These are phyloP conservation scores for Prunella himalayana DNA, from an alignment of 2,113 vertebrate species.

Conservation along the genomic window DNA sequence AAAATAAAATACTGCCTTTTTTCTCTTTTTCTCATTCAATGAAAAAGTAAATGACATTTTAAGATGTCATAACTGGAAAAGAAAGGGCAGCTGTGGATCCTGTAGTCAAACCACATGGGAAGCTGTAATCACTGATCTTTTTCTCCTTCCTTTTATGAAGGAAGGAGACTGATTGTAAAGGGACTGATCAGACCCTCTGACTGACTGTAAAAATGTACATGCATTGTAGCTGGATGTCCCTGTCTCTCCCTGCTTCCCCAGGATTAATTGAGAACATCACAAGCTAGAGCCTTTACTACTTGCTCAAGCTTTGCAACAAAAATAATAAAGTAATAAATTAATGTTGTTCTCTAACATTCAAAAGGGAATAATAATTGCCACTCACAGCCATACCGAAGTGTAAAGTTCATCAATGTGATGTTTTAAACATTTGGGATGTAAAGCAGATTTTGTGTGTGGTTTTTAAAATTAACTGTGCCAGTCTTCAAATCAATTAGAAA, in stretches of 20 bases:
- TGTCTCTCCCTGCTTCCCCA: not conserved
- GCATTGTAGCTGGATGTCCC: not conserved
- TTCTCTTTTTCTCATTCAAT: not conserved
- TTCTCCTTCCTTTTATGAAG: not conserved
- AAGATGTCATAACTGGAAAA: not conserved
- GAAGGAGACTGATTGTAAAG: too few species aligned
- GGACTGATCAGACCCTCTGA: not conserved
- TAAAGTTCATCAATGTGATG: not conserved
- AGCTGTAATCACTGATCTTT: not conserved
- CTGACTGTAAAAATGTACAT: not conserved
- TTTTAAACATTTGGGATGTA: not conserved
- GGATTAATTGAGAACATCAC: not conserved
- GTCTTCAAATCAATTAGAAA: not conserved
- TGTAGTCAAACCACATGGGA: not conserved
- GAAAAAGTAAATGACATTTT: not conserved
- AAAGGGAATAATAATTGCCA: not conserved
- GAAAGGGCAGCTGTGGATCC: not conserved
- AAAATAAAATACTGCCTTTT: not conserved
- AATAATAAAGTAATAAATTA: not conserved
- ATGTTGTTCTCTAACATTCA: not conserved
- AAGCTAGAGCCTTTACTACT: not conserved
- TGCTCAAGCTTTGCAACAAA: not conserved
- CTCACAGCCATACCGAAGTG: not conserved
- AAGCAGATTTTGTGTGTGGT: not conserved
- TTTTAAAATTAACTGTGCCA: not conserved